Base-by-base conservation (phyloP, 2,888 invertebrate species). In the Panopea generosa region DNA sequence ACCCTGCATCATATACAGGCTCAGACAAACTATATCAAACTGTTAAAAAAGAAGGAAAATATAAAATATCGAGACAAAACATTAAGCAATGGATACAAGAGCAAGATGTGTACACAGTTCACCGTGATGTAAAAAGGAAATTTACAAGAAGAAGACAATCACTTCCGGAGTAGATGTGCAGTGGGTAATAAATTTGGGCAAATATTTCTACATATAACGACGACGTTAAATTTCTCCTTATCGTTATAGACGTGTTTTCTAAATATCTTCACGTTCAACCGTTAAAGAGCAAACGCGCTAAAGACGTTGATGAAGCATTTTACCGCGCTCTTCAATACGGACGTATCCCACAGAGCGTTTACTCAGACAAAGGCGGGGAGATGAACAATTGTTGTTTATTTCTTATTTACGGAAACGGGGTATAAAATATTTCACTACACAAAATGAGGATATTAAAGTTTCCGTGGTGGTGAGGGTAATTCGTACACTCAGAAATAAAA, bases 231-330 rank as follows among this genome's bases (percentile, higher is more conserved):
- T 66, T 29, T 38, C 45, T 66, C 7, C 56, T 66, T 1, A 11
- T 56, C 0, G 66, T 24, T 1, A 47, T 57, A 3, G 66, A 66
- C 26, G 49, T 57, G 14, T 66, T 66, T 57, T 66, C 66, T 7
- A 66, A 57, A 47, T 66, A 29, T 29, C 47, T 66, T 2, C 27
- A 26, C 27, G 27, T 57, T 20, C 56, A 66, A 47, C 24, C 56
- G 2, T 56, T 56, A 26, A 56, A 56, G 24, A 45, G 29, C 9
- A 66, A 66, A 47, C 33, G 22, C 18, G 66, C 66, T 14, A 50
- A 62, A 26, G n/a, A n/a, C n/a, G n/a, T n/a, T n/a, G n/a, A n/a
- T n/a, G 50, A 29, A 3, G 38, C 50, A 20, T 22, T 63, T 24
- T 33, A 43, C 2, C 27, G 26, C 3, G 40, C 53, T 53, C 20